Base-by-base conservation (phyloP, 2,797 vertebrate species). In the Natrix natrix region DNA sequence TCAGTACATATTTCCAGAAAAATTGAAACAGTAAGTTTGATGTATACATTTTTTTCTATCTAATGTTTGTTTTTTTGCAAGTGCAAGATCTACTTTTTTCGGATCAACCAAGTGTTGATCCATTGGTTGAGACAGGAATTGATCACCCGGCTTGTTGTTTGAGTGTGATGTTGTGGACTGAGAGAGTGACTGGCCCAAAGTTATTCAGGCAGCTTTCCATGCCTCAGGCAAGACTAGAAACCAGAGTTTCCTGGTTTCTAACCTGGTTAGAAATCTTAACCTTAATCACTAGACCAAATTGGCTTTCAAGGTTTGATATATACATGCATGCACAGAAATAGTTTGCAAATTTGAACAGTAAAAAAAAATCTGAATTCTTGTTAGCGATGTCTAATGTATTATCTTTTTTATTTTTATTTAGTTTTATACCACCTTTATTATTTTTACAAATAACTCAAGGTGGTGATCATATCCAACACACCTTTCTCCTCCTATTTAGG, bases 1-100 rank as follows among this genome's bases (percentile, higher is more conserved):
- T 0, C 98, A 97, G 7, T 99, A 99, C 96, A 97, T 99, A 95
- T 98, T 99, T 95, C 97, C 98, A 56, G 98, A 99, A 90, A 98
- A 97, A 94, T 97, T 99, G 17, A 97, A 97, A 96, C 96, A 96
- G 99, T 99, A 96, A 98, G 98, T 98, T 87, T 56, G 20, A 90
- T 4, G 2, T 92, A 17, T 32, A 32, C n/a, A 8, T 32, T 32
- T 63, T n/a, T 69, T 69, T 69, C 12, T 66, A 13, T 2, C n/a
- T 69, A 66, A 66, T 69, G 13, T 16, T 17, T 69, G 12, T 26
- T 26, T 60, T 61, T 61, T 26, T 10, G 13, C n/a, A 69, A 16
- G n/a, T 32, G 14, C 66, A 32, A 32, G n/a, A 17, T 16, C 66
- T 32, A n/a, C 14, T 32, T 69, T 66, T 69, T 69, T 17, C 66